phyloP scores from a whole-genome alignment of 2,888 invertebrate species.

The Meteorus colon region DNA sequence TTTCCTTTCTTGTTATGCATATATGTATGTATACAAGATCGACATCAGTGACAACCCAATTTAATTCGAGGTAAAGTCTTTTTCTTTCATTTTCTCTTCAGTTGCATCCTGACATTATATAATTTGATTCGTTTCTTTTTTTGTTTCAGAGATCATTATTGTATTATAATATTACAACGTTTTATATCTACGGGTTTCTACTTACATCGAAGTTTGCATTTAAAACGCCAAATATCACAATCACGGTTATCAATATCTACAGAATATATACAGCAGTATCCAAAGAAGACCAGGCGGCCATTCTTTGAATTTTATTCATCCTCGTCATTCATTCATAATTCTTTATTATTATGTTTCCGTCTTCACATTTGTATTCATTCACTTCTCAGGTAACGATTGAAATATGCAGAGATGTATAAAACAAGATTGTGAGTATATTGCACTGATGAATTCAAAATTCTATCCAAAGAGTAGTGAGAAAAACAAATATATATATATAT shows the following conservation, averaged over 20 bases:
- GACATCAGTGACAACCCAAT: constrained; percentile 3
- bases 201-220: constrained; percentile 65
- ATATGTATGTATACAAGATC: constrained; percentile 15
- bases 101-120: constrained; percentile 41
- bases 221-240: constrained; percentile 71
- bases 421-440: constrained; percentile 29
- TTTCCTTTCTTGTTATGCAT: background rate
- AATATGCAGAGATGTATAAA: background rate
- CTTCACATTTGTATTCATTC: constrained; percentile 42
- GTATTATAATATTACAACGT: constrained; percentile 48
- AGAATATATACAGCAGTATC: constrained; percentile 64
- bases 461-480: background rate
- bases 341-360: constrained; percentile 20
- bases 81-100: constrained; percentile 33
- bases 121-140: constrained; percentile 37
- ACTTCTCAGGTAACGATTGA: constrained; percentile 9
- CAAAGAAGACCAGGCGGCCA: constrained; percentile 16
- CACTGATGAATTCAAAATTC: constrained; percentile 29
- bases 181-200: constrained; percentile 52
- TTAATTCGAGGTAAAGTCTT: constrained; percentile 21
- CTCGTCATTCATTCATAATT: background rate
- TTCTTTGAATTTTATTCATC: constrained; percentile 14
- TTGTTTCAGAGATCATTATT: constrained; percentile 42
- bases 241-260: constrained; percentile 70
- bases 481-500: background rate